phyloP scores from a whole-genome alignment of 2,888 invertebrate genomes.

The Lithophane socia region DNA sequence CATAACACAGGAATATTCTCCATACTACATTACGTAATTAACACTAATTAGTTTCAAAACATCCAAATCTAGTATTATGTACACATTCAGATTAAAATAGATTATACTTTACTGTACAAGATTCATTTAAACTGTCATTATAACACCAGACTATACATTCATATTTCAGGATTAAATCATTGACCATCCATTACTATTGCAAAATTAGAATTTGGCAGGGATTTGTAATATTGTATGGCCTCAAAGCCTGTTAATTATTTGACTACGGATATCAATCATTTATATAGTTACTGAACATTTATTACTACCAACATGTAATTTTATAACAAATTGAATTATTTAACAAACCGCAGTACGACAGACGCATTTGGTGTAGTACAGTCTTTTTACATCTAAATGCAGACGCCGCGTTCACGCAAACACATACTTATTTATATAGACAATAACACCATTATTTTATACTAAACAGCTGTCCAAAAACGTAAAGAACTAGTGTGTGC shows the following conservation, averaged over 20 bases:
- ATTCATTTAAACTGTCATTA: slow-evolving; percentile 4
- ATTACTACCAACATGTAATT: slow-evolving; percentile 6
- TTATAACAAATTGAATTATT: not conserved
- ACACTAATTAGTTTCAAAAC: slow-evolving; percentile 24
- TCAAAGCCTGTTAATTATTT: not conserved
- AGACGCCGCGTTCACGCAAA: not conserved
- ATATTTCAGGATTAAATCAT: slow-evolving; percentile 4
- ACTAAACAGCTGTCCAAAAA: slow-evolving; percentile 16
- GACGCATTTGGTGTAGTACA: not conserved
- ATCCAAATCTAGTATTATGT: slow-evolving; percentile 40
- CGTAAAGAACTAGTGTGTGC: slow-evolving; percentile 55
- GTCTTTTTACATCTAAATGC: not conserved
- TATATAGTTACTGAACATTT: not conserved
- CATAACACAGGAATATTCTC: slow-evolving; percentile 24
- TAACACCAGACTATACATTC: not conserved
- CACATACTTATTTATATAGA: slow-evolving; percentile 3
- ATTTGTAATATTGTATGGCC: slow-evolving; percentile 8
- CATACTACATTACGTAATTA: slow-evolving; percentile 17
- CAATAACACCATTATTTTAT: slow-evolving; percentile 24
- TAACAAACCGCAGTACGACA: not conserved
- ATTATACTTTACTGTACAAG: slow-evolving; percentile 45
- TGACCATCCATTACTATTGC: slow-evolving; percentile 2
- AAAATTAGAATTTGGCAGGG: slow-evolving; percentile 29
- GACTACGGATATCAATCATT: slow-evolving; percentile 10
- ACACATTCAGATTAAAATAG: slow-evolving; percentile 37